phyloP scores from a whole-genome alignment of 1,140 invertebrate genomes.

The Drosophila repletoides region DNA sequence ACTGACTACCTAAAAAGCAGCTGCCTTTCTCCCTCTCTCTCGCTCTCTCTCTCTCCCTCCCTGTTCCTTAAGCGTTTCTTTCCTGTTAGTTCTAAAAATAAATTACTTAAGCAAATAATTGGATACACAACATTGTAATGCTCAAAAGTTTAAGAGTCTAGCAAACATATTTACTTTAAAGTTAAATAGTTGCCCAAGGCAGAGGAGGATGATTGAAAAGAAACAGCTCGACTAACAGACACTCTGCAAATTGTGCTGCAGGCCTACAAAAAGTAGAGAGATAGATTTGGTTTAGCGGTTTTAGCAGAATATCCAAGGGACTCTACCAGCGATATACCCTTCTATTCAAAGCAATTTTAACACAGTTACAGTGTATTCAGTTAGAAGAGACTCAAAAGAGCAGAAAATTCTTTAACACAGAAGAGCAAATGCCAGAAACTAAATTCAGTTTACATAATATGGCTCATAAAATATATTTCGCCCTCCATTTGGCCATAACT shows the following conservation, averaged over 20 bases:
- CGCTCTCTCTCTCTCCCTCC: too few relatives aligned
- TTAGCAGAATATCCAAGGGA: too few relatives aligned
- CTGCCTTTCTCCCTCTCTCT: too few relatives aligned
- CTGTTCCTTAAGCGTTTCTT: too few relatives aligned
- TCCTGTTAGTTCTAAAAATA: not conserved
- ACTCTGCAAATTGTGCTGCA: not conserved
- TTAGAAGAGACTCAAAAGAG: too few relatives aligned
- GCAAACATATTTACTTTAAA: not conserved
- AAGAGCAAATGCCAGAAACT: conserved; percentile 68
- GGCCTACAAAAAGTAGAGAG: too few relatives aligned
- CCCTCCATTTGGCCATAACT: conserved; percentile 33
- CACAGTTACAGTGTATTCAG: too few relatives aligned
- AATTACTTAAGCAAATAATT: conserved; percentile 26
- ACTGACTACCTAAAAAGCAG: conserved; percentile 26
- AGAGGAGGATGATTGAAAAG: not conserved
- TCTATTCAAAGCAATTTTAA: too few relatives aligned
- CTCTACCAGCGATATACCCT: too few relatives aligned
- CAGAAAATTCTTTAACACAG: conserved; percentile 40
- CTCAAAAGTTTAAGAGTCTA: not conserved
- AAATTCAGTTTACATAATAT: conserved; percentile 79
- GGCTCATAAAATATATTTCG: conserved; percentile 76
- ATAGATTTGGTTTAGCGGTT: too few relatives aligned
- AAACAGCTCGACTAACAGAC: not conserved
- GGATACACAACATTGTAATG: conserved; percentile 22
- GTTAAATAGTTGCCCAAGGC: not conserved